Base-by-base conservation (phyloP, 53 echinoderm and acorn worm genomes). In the Apostichopus leukothele region DNA sequence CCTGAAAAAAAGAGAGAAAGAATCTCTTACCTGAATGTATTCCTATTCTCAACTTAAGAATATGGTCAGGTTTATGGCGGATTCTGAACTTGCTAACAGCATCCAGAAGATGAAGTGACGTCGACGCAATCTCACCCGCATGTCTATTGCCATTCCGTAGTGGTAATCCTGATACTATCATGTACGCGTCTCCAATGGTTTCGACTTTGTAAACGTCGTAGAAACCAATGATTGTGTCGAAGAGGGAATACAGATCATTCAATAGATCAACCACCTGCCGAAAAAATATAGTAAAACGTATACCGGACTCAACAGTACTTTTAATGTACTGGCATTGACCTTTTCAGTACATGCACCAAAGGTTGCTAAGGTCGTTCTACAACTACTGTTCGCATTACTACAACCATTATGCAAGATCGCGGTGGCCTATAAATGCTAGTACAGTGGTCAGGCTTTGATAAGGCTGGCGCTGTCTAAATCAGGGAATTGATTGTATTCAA, bases 201-300 rank as follows among this genome's bases (percentile, higher is more conserved):
- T 97, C 97, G 22, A 97, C 97, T 85, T 97, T 97, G 88, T 97
- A 97, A 39, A 97, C 97, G 86, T 97, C 95, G 54, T 97, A 97
- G 91, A 93, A 95, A 67, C 93, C 92, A 83, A 97, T 97, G 91
- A 97, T 97, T 75, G 89, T 95, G 87, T 97, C 97, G 74, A 97
- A 97, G 23, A 92, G 89, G 4, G 95, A 95, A 68, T 97, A 97
- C 76, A 97, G 91, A 60, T 97, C 97, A 80, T 97, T 97, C 74
- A 97, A 83, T 67, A 97, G 90, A 78, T 95, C 94, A 16, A 97
- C 97, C 10, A 97, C 97, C 97, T 97, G 88, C 12, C 11, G 22
- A 51, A 55, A 83, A 83, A 10, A 76, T 20, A 52, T 76, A 19
- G 18, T 6, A 71, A 63, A 63, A 63, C 63, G 16, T 63, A 63